Conservation (phyloP, 2,888 invertebrate genomes). For the Penaeus monodon region DNA sequence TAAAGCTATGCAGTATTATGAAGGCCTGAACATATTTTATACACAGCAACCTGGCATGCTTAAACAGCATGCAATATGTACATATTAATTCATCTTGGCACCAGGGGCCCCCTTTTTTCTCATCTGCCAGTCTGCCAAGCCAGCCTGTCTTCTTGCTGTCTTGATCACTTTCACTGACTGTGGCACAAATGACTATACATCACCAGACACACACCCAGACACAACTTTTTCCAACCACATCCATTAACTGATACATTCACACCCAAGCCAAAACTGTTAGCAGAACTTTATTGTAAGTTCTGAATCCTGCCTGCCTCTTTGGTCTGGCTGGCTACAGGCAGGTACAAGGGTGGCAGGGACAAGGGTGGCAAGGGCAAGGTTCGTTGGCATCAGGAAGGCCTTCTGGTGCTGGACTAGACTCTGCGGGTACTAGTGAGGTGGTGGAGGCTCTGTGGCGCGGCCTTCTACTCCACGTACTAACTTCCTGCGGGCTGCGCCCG, state of each 20-base stretch:
- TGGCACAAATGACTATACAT: slow-evolving; percentile 6
- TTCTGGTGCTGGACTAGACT: slow-evolving; percentile 61
- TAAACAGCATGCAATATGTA: slow-evolving; percentile 53
- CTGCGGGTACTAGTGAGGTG: slow-evolving; percentile 60
- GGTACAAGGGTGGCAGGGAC: slow-evolving; percentile 55
- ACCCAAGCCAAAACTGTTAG: slow-evolving; percentile 22
- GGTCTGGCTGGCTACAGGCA: slow-evolving; percentile 49
- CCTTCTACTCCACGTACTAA: slow-evolving; percentile 63
- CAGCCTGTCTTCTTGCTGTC: slow-evolving; percentile 14
- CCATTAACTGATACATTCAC: slow-evolving; percentile 17
- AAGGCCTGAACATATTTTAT: slow-evolving; percentile 63
- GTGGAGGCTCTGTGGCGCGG: slow-evolving; percentile 63
- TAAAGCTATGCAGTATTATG: slow-evolving; percentile 63
- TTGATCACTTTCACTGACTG: slow-evolving; percentile 22
- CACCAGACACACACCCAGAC: slow-evolving; percentile 15
- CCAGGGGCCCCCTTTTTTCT: slow-evolving; percentile 25
- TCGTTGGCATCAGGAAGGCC: slow-evolving; percentile 41
- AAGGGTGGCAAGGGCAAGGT: slow-evolving; percentile 43
- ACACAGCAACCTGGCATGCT: slow-evolving; percentile 55
- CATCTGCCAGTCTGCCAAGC: slow-evolving; percentile 28
- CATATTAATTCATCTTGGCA: slow-evolving; percentile 51
- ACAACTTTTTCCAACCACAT: slow-evolving; percentile 16
- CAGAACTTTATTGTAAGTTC: neutral
- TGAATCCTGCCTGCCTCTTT: slow-evolving; percentile 28
- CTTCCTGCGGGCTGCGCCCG: slow-evolving; percentile 59